Evolutionary conservation across 2,113 vertebrate genomes (phyloP), one percentile per base, ranked within the genome.

Genomic region (Tetrao urogallus): DNA sequence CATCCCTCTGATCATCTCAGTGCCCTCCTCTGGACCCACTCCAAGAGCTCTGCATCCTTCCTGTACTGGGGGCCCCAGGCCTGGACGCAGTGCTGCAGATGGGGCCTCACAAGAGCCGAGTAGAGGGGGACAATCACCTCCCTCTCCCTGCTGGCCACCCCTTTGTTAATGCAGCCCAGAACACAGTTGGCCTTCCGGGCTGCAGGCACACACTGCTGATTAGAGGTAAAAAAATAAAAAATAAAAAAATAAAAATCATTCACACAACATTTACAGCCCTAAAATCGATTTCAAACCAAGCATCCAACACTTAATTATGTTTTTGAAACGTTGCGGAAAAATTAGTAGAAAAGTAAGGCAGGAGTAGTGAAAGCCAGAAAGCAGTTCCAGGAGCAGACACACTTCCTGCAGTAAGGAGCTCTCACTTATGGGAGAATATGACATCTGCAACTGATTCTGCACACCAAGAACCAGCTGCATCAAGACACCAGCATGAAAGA

Each of bases 361-460:
- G 50, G 11, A 73, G 86, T 24, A 60, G 10, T 8, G 21, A 60
- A 28, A 92, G 50, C 20, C 50, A 89, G 61, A 77, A 89, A 42
- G n/a, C 15, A 63, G 19, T 17, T 86, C 24, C 25, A 81, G 77
- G 22, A 82, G n/a, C 17, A 50, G 48, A 22, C 0, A 1, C 57
- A 52, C 8, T 30, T 80, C 36, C 34, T 45, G 58, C 11, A 18
- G 15, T 52, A 67, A 78, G 57, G 0, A 0, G 40, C 32, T 32
- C 38, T 38, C 16, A 25, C 43, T 45, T 36, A 38, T 40, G 22
- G 4, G 13, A 74, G 24, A 81, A 63, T 8, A 25, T 1, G n/a
- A 20, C 50, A 57, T 20, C 38, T 75, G 32, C 18, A 83, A 61
- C 2, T 28, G 47, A 78, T 27, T 38, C 84, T 47, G 74, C 40